Evolutionary conservation across 2,888 invertebrate species (phyloP), one percentile per base, ranked within the genome.

Genomic region (Hypercompe scribonia): DNA sequence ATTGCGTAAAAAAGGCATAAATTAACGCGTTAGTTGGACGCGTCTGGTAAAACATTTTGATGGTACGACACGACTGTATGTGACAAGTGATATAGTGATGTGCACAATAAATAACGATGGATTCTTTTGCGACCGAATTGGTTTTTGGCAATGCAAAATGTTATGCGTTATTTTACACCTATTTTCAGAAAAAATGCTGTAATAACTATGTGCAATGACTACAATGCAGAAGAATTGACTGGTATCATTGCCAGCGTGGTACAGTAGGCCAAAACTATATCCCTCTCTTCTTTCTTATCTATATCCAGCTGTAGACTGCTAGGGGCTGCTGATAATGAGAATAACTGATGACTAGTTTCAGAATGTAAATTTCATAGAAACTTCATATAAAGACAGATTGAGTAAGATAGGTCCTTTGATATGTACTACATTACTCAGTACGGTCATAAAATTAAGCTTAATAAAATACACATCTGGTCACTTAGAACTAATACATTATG

Each of bases 1-100:
- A 95, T 95, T 95, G 94, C 95, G 95, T 95, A 94, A 95, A 95
- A 95, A 95, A 95, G 90, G 95, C 94, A 95, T 95, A 95, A 95
- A 95, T 95, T 95, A 94, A 94, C 91, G 89, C 87, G 87, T 84
- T 82, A 89, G 87, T 85, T 86, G 86, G 78, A 77, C 74, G 82
- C 70, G 69, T 70, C 83, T 79, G 85, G 86, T 85, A 84, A 84
- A 85, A 85, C 80, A 84, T 78, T 72, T 63, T 63, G 63, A 67
- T 66, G 65, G 70, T 61, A 33, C 36, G 74, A 81, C 78, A 81
- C 80, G 80, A 64, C 67, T 81, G 86, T 86, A 77, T 81, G 81
- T 88, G 88, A 86, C 87, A 86, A 88, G 81, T 88, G 84, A 84
- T 54, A 79, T 87, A 92, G 90, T 86, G 92, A 81, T 88, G 91